Percentiles rank a stretch among this genome's conserved stretches.
Evolutionary conservation across 2,888 invertebrate genomes (phyloP).

Genomic region (Ditylenchus weischeri): DNA sequence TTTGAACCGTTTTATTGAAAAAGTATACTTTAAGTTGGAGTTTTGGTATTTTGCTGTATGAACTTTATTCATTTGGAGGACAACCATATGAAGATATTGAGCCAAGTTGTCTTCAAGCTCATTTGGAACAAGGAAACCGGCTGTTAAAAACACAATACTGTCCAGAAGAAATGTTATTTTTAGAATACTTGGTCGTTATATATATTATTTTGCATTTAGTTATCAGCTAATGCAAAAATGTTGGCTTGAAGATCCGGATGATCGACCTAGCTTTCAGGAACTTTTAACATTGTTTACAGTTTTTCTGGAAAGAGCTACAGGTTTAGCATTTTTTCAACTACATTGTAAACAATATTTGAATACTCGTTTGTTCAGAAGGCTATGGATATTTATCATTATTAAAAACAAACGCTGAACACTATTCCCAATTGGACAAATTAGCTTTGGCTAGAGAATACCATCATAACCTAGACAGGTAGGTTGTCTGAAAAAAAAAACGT

Average conservation of each 20-base stretch:
- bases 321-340: slow-evolving; percentile 1
- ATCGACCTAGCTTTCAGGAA: slow-evolving; percentile 51
- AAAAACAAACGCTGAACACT: slow-evolving; percentile 35
- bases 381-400: slow-evolving; percentile 45
- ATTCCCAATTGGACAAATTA: slow-evolving; percentile 16
- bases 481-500: not conserved
- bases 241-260: slow-evolving; percentile 46
- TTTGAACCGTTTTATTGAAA: not conserved
- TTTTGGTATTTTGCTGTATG: slow-evolving; percentile 50
- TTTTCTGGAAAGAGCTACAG: slow-evolving; percentile 43
- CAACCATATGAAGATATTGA: slow-evolving; percentile 48
- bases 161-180: slow-evolving; percentile 45
- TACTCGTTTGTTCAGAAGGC: slow-evolving; percentile 35
- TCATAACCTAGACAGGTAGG: not conserved
- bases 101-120: slow-evolving; percentile 41
- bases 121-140: slow-evolving; percentile 43
- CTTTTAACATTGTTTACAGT: slow-evolving; percentile 44
- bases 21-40: slow-evolving; percentile 41
- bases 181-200: not conserved
- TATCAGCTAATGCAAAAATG: slow-evolving; percentile 49
- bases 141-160: slow-evolving; percentile 47
- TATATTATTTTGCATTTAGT: slow-evolving; percentile 19
- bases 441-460: slow-evolving; percentile 2
- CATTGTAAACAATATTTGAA: not conserved
- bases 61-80: slow-evolving; percentile 54